Evolutionary conservation across 1,140 invertebrate species (phyloP), one percentile per base, ranked within the genome.

Genomic region (Drosophila bocki): DNA sequence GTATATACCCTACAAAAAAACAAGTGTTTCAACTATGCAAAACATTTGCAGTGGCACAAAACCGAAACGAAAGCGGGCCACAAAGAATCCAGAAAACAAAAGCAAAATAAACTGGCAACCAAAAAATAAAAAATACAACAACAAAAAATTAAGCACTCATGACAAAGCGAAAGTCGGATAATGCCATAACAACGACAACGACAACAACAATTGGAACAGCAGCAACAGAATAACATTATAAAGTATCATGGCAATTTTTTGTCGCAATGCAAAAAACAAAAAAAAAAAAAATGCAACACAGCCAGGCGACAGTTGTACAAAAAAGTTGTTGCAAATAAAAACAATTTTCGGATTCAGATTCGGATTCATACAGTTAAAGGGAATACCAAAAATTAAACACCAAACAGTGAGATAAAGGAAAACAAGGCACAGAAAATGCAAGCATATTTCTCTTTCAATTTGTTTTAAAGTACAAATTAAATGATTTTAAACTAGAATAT

Each of bases 151-250:
- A 85, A 80, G 82, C 65, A 75, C 78, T 62, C 74, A 69, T 81
- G 68, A 85, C 75, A 85, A 84, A 85, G 67, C 78, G 59, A 83
- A 85, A 85, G 79, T 67, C 82, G 78, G 82, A 84, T 84, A 85
- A 84, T 81, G 59, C 74, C 57, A 60, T 85, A 68, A 68, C 48
- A 84, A 45, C 60, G 48, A 44, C 51, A 79, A 54, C 47, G 76
- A 41, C 19, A 64, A 53, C 44, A 65, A 41, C 47, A 59, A 37
- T 22, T 54, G 51, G 0, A 37, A 65, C 59, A 74, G 42, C 68
- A 44, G 44, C 51, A 50, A 75, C 53, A 32, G 62, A 67, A 77
- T 54, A 76, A 68, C 51, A 78, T 70, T 77, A 71, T 65, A 70
- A 82, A 82, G 69, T 82, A 82, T 61, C 48, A 78, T 56, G 54